Conservation (phyloP, 2,113 vertebrate species). For the Sisor rabdophorus region DNA sequence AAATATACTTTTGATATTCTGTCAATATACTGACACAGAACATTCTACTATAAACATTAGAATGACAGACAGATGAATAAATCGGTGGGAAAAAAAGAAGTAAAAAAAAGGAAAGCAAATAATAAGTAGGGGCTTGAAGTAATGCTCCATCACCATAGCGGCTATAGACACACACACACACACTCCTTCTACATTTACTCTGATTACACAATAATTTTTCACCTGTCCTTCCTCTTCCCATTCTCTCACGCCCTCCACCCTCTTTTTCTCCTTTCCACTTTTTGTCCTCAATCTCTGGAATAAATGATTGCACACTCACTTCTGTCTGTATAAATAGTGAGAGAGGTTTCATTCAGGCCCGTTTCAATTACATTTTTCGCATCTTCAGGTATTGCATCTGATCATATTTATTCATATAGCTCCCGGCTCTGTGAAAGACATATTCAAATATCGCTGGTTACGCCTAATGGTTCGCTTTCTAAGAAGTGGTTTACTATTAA, state of each 20-base stretch:
- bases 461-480: neutral
- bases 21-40: too few species aligned
- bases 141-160: neutral
- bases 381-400: conserved; percentile 19
- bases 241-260: conserved; percentile 12
- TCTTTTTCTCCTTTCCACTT: neutral
- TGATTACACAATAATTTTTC: conserved; percentile 14
- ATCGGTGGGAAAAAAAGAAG: too few species aligned
- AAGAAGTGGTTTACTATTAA: conserved; percentile 8
- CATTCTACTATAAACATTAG: too few species aligned
- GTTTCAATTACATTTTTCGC: conserved; percentile 23
- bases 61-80: too few species aligned
- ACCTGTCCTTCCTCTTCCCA: neutral
- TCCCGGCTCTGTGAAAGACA: neutral
- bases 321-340: conserved; percentile 9
- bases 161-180: neutral
- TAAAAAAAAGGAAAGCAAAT: too few species aligned
- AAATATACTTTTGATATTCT: too few species aligned
- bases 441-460: conserved; percentile 1
- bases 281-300: neutral
- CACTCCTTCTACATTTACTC: neutral
- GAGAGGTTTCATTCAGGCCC: neutral
- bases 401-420: conserved; percentile 25
- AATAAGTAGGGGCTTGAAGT: too few species aligned
- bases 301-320: conserved; percentile 18